Evolutionary conservation across 1,140 invertebrate species (phyloP).

Genomic region (Drosophila simulans): DNA sequence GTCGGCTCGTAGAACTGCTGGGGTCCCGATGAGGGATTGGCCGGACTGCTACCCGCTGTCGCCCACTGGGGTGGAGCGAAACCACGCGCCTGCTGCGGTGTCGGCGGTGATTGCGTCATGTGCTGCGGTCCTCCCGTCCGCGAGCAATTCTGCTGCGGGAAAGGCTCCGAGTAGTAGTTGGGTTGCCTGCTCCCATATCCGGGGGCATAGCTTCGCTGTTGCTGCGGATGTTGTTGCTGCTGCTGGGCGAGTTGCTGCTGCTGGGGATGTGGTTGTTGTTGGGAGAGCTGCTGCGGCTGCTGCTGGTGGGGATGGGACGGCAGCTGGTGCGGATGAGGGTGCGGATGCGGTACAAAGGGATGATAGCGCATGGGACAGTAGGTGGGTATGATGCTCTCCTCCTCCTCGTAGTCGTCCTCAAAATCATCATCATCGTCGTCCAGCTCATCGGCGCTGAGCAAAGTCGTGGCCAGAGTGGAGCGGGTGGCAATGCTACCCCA

Average conservation of each 20-base stretch:
- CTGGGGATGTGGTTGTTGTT: slow-evolving; percentile 42
- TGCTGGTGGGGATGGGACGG: slow-evolving; percentile 65
- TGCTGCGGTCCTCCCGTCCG: slow-evolving; percentile 79
- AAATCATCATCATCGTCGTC: slow-evolving; percentile 86
- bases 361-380: slow-evolving; percentile 81
- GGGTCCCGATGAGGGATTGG: slow-evolving; percentile 43
- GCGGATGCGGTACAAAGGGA: slow-evolving; percentile 61
- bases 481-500: slow-evolving; percentile 85
- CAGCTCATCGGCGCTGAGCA: slow-evolving; percentile 85
- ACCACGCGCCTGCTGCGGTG: slow-evolving; percentile 52
- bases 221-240: slow-evolving; percentile 41
- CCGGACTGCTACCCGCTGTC: slow-evolving; percentile 29
- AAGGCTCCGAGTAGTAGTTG: slow-evolving; percentile 84
- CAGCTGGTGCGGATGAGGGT: slow-evolving; percentile 47
- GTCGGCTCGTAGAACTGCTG: slow-evolving; percentile 55
- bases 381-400: slow-evolving; percentile 84
- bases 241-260: slow-evolving; percentile 34
- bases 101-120: slow-evolving; percentile 44
- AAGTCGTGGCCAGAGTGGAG: slow-evolving; percentile 85
- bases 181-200: slow-evolving; percentile 74
- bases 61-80: slow-evolving; percentile 74
- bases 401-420: slow-evolving; percentile 86
- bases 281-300: slow-evolving; percentile 48
- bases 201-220: slow-evolving; percentile 57
- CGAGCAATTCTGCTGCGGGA: slow-evolving; percentile 84